A percentile compares a stretch with the other conserved stretches of the same genome.
These are phyloP conservation scores for Nipponacmea schrenckii DNA, from an alignment of 2,888 invertebrate genomes.

Conservation along the genomic window DNA sequence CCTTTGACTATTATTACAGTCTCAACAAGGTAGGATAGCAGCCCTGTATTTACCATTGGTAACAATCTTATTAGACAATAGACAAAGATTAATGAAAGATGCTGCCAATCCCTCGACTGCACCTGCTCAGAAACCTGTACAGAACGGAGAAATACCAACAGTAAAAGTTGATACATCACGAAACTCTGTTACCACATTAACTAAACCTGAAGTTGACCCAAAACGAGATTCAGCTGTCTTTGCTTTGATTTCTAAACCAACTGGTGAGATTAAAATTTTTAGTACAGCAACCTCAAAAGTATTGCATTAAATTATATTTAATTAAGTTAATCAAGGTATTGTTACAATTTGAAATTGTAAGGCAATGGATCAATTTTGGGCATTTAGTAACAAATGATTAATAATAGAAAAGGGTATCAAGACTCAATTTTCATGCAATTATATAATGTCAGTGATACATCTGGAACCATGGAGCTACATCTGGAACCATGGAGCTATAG, in stretches of 20 bases:
- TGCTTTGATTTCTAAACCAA: constrained; percentile 58
- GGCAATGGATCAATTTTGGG: too few relatives aligned
- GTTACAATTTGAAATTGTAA: too few relatives aligned
- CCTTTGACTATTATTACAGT: constrained; percentile 64
- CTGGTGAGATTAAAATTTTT: constrained; percentile 35
- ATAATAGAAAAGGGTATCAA: too few relatives aligned
- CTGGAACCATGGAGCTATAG: too few relatives aligned
- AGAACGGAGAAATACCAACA: constrained; percentile 37
- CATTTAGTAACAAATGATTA: too few relatives aligned
- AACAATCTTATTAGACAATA: constrained; percentile 86
- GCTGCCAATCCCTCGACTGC: constrained; percentile 18
- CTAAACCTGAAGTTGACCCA: constrained; percentile 19
- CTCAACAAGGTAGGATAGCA: constrained; percentile 83
- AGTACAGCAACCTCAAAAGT: neutral
- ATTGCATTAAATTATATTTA: too few relatives aligned
- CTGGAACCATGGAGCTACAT: too few relatives aligned
- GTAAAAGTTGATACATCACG: constrained; percentile 26
- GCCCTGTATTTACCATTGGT: constrained; percentile 92
- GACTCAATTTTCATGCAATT: too few relatives aligned
- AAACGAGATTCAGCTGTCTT: constrained; percentile 49
- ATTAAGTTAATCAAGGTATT: too few relatives aligned
- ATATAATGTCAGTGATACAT: too few relatives aligned
- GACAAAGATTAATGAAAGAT: constrained; percentile 76
- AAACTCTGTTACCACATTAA: constrained; percentile 28
- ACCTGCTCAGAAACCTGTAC: constrained; percentile 26